These are phyloP conservation scores for Oligia latruncula DNA, from an alignment of 2,888 invertebrate genomes.

Conservation along the genomic window DNA sequence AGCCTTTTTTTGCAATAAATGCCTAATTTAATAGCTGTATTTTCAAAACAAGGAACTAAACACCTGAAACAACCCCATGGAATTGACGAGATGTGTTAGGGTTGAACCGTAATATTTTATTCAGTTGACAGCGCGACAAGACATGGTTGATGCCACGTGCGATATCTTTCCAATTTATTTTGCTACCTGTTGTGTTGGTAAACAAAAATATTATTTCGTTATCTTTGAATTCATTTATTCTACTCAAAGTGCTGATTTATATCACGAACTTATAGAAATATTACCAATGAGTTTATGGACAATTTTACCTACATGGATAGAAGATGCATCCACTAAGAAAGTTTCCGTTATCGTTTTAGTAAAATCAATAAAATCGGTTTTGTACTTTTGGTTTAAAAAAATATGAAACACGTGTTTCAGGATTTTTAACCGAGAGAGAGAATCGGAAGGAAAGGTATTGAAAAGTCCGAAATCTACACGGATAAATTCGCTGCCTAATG, in stretches of 20 bases:
- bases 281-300: not conserved
- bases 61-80: slow-evolving; percentile 14
- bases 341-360: not conserved
- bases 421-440: not conserved
- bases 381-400: too few species aligned
- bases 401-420: not conserved
- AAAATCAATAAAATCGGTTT: not conserved
- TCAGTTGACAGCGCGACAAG: slow-evolving; percentile 44
- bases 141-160: slow-evolving; percentile 62
- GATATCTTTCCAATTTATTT: slow-evolving; percentile 64
- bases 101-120: slow-evolving; percentile 35
- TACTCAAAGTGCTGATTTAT: not conserved
- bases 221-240: slow-evolving; percentile 6
- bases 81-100: slow-evolving; percentile 22
- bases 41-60: slow-evolving; percentile 14
- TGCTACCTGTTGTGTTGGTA: slow-evolving; percentile 63
- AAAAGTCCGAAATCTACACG: not conserved
- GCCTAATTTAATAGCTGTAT: not conserved
- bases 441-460: not conserved
- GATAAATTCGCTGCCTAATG: not conserved
- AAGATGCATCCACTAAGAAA: not conserved
- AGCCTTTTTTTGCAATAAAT: not conserved
- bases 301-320: not conserved
- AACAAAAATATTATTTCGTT: slow-evolving; percentile 23
- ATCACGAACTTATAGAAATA: not conserved